Conservation (phyloP, 2,113 vertebrate genomes). For the Plectropomus leopardus region DNA sequence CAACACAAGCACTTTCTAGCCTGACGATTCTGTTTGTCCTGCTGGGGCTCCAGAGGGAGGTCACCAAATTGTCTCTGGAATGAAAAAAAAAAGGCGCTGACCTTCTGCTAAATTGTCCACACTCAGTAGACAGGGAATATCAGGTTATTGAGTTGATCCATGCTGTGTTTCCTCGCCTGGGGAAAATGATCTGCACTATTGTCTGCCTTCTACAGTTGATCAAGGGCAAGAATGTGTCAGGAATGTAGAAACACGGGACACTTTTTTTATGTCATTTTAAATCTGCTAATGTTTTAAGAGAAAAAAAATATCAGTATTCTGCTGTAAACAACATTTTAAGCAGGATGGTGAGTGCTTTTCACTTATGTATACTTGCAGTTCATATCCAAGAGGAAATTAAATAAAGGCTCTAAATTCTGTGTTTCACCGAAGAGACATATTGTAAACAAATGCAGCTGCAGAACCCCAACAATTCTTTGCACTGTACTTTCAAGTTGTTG, state of each 20-base stretch:
- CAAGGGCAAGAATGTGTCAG: conserved; percentile 81
- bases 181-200: conserved; percentile 82
- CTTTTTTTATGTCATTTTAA: conserved; percentile 43
- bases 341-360: conserved; percentile 58
- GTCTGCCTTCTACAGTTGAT: conserved; percentile 82
- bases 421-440: conserved; percentile 59
- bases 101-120: conserved; percentile 86
- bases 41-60: conserved; percentile 83
- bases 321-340: conserved; percentile 71
- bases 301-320: conserved; percentile 49
- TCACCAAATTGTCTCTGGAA: conserved; percentile 86
- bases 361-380: conserved; percentile 45
- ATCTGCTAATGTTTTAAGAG: conserved; percentile 68
- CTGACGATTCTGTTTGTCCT: conserved; percentile 72
- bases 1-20: conserved; percentile 71
- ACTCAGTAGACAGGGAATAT: conserved; percentile 86
- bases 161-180: conserved; percentile 83
- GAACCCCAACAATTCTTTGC: conserved; percentile 73
- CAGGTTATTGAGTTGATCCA: conserved; percentile 88
- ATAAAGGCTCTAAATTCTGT: conserved; percentile 53
- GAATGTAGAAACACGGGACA: conserved; percentile 69
- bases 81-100: conserved; percentile 79
- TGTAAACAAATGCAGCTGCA: conserved; percentile 74
- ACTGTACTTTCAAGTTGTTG: conserved; percentile 84
- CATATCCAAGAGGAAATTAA: conserved; percentile 46